Base-by-base conservation (phyloP, 2,888 invertebrate species). In the Synanthedon tipuliformis region DNA sequence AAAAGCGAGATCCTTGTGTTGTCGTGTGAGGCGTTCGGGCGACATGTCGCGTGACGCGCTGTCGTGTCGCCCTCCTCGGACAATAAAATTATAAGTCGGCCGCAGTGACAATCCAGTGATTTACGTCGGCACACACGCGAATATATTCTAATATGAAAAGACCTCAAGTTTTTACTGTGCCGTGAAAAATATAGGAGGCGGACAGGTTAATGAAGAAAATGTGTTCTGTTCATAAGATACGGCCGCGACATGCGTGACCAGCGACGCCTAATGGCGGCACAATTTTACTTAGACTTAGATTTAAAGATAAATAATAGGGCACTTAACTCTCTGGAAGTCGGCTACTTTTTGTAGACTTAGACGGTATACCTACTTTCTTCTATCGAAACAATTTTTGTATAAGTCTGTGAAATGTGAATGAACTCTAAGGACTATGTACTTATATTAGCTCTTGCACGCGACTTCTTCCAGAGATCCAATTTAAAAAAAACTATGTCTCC, bases 71-170 rank as follows among this genome's bases (percentile, higher is more conserved):
- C 78, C 67, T 73, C 76, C 71, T 75, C 75, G 85, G 83, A 87
- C 86, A 87, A 81, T 87, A 87, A 87, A 87, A 87, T 86, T 87
- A 86, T 87, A 87, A 87, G 79, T 86, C 81, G 73, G 65, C 81
- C 79, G 74, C 82, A 87, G 85, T 87, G 86, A 87, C 86, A 87
- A 87, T 87, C 83, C 82, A 78, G 80, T 87, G 86, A 87, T 87
- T 87, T 87, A 87, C 86, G 78, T 66, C 69, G 71, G 69, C 79
- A 80, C 77, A 86, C 86, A 86, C 86, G 84, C 86, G 78, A 85
- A 82, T 84, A 79, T 81, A 79, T 81, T 83, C 79, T 77, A 77
- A 78, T 78, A 79, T 78, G 75, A 73, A 79, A 78, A 73, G 77
- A 75, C 73, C 76, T 75, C 71, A 73, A 73, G 73, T 69, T 69